These are phyloP conservation scores for Stigmatopora nigra DNA, from an alignment of 2,113 vertebrate genomes.

Conservation along the genomic window DNA sequence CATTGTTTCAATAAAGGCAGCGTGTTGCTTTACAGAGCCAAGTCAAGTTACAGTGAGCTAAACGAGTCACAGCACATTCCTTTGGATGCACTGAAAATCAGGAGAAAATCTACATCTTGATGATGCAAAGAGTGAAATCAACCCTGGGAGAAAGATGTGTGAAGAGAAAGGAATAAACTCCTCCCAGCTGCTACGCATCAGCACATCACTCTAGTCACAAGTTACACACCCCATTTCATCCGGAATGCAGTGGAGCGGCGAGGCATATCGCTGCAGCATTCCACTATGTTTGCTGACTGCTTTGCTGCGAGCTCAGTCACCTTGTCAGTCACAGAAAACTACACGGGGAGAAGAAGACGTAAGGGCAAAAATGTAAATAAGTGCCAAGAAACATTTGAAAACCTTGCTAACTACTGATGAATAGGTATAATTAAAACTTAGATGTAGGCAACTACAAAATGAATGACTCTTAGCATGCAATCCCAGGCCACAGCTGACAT, in stretches of 20 bases:
- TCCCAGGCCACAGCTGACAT: conserved; percentile 43
- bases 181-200: conserved; percentile 50
- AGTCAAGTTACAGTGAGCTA: conserved; percentile 46
- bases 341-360: not conserved
- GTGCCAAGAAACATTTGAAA: not conserved
- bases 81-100: conserved; percentile 32
- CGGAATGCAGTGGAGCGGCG: conserved; percentile 36
- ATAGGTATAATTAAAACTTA: conserved; percentile 6
- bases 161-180: conserved; percentile 42
- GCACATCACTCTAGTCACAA: conserved; percentile 56
- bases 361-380: not conserved
- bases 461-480: conserved; percentile 3
- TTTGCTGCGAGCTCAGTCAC: conserved; percentile 35
- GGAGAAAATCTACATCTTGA: conserved; percentile 20
- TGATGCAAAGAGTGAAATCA: conserved; percentile 9
- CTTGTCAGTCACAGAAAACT: conserved; percentile 23
- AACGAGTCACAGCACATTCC: conserved; percentile 50
- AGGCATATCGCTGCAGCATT: conserved; percentile 49
- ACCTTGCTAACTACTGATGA: not conserved
- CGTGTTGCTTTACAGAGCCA: conserved; percentile 30
- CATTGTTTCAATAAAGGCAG: conserved; percentile 9
- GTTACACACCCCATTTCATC: conserved; percentile 58
- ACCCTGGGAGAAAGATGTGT: conserved; percentile 14
- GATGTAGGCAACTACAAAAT: conserved; percentile 10
- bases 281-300: conserved; percentile 31